Evolutionary conservation across 2,888 invertebrate species (phyloP).

Genomic region (Empis stercorea): DNA sequence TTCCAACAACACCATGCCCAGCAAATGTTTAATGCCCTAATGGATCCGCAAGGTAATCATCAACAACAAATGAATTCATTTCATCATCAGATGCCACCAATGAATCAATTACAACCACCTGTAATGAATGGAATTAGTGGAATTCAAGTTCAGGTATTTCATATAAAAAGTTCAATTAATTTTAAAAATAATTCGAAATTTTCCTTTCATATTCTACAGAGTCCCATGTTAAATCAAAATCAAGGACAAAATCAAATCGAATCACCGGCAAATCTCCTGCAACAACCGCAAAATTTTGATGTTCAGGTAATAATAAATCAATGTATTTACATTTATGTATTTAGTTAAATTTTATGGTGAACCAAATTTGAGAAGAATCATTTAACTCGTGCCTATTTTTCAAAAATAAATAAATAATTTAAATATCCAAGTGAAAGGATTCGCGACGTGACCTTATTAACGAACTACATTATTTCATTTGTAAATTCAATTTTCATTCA

Average conservation of each 20-base stretch:
- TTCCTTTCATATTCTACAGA: conserved; percentile 19
- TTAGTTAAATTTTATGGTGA: conserved; percentile 9
- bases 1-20: conserved; percentile 38
- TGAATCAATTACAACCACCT: conserved; percentile 34
- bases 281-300: conserved; percentile 63
- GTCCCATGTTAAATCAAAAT: conserved; percentile 34
- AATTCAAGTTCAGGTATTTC: conserved; percentile 32
- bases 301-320: conserved; percentile 72
- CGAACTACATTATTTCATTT: too few species aligned
- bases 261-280: conserved; percentile 39
- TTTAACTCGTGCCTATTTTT: too few species aligned
- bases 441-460: too few species aligned
- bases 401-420: too few species aligned
- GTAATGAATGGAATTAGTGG: conserved; percentile 33
- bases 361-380: too few species aligned
- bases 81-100: conserved; percentile 33
- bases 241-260: conserved; percentile 36
- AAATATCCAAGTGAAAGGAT: too few species aligned
- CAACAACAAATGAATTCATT: conserved; percentile 27
- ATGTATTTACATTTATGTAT: conserved; percentile 12
- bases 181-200: background rate
- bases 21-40: conserved; percentile 35
- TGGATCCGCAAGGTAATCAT: conserved; percentile 30
- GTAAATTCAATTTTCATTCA: background rate
- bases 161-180: background rate